Evolutionary conservation across 2,797 vertebrate genomes (phyloP).

Genomic region (Tokudaia tokunoshimensis): DNA sequence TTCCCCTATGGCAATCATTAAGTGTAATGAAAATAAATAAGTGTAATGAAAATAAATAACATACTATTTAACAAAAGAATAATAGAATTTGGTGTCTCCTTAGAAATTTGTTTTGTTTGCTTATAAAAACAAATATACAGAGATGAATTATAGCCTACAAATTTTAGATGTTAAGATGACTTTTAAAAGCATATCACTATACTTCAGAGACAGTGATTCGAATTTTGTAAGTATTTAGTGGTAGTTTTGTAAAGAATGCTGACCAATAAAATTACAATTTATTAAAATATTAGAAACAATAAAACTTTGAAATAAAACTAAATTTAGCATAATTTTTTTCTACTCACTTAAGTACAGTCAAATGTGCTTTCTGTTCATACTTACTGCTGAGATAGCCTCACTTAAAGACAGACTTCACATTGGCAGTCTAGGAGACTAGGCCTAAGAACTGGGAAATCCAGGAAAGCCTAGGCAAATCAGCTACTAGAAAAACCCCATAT

Average conservation of each 20-base stretch:
- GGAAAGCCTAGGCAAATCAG: too few species aligned
- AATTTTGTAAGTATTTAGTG: slow-evolving; percentile 52
- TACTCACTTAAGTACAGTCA: slow-evolving; percentile 44
- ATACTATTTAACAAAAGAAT: slow-evolving; percentile 47
- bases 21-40: slow-evolving; percentile 58
- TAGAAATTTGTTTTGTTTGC: slow-evolving; percentile 52
- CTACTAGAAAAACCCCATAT: too few species aligned
- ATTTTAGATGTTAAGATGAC: slow-evolving; percentile 45
- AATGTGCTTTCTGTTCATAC: slow-evolving; percentile 46
- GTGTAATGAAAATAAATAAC: slow-evolving; percentile 57
- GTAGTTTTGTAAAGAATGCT: slow-evolving; percentile 22
- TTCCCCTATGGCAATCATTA: background rate
- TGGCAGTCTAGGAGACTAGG: background rate
- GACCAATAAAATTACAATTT: slow-evolving; percentile 52
- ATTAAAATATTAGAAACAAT: slow-evolving; percentile 63
- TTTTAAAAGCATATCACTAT: slow-evolving; percentile 41
- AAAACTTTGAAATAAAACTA: slow-evolving; percentile 53
- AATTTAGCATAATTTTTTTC: slow-evolving; percentile 49
- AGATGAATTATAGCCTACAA: background rate
- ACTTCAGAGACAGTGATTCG: slow-evolving; percentile 54
- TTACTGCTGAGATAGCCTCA: background rate
- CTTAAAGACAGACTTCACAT: background rate
- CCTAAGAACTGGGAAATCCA: background rate
- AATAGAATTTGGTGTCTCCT: background rate
- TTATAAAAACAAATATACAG: background rate